Conservation (phyloP, 2,797 vertebrate genomes). For the Pipistrellus kuhlii region DNA sequence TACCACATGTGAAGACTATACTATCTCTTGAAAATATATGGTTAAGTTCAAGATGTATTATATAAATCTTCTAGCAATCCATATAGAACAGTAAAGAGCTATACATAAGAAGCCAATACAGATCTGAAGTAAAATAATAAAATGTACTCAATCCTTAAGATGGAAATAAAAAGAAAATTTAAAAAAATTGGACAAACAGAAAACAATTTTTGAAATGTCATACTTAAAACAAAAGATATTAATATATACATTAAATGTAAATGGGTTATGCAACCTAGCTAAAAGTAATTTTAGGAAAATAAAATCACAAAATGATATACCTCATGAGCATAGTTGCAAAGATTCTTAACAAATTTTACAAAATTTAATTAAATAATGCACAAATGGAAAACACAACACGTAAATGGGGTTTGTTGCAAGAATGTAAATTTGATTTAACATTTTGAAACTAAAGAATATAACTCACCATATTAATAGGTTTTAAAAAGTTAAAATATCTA, state of each 20-base stretch:
- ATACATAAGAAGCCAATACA: neutral
- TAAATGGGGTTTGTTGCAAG: neutral
- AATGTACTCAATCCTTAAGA: neutral
- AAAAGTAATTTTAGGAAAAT: neutral
- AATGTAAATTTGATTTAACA: neutral
- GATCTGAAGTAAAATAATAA: neutral
- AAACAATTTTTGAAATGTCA: neutral
- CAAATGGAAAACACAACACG: neutral
- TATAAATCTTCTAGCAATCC: neutral
- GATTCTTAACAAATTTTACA: neutral
- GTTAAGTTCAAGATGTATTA: neutral
- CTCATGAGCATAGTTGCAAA: neutral
- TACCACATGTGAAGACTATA: neutral
- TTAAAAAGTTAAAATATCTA: neutral
- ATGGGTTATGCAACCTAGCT: neutral
- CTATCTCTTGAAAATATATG: neutral
- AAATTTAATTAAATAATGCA: neutral
- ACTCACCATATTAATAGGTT: neutral
- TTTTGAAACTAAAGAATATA: neutral
- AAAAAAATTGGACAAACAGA: neutral
- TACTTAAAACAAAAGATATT: neutral
- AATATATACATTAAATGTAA: neutral
- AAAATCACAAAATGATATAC: neutral
- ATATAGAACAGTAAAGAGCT: neutral
- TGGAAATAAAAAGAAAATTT: neutral